Conservation (phyloP, 2,113 vertebrate species). For the Hippocampus comes region DNA sequence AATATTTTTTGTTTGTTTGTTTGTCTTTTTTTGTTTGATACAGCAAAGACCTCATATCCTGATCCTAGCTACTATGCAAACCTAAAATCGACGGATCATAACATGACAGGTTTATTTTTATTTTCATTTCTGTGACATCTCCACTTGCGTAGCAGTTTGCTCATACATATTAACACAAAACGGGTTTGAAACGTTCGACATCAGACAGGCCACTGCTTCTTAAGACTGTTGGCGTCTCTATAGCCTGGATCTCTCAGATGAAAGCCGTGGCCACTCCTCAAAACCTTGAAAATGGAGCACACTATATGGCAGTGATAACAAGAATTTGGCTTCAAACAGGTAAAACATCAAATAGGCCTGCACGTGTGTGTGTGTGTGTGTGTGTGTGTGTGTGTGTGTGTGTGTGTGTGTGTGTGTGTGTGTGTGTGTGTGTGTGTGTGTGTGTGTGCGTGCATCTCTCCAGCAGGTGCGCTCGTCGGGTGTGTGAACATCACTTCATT, state of each 20-base stretch:
- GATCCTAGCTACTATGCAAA: too few relatives aligned
- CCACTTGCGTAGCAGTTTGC: conserved; percentile 35
- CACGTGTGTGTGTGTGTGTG: conserved; percentile 26
- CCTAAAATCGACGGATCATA: too few relatives aligned
- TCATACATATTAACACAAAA: conserved; percentile 62
- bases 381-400: conserved; percentile 7
- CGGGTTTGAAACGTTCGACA: conserved; percentile 65
- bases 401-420: conserved; percentile 23
- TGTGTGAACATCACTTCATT: conserved; percentile 29
- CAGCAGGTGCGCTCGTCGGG: neutral
- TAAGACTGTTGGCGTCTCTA: conserved; percentile 59
- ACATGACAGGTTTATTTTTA: neutral
- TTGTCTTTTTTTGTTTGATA: too few relatives aligned
- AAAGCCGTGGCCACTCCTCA: conserved; percentile 82
- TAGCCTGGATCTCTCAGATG: conserved; percentile 77
- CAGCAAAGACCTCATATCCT: too few relatives aligned
- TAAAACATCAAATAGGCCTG: conserved; percentile 84
- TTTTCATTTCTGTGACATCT: neutral
- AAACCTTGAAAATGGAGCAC: conserved; percentile 79
- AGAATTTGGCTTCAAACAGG: conserved; percentile 85
- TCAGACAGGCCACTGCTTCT: conserved; percentile 67
- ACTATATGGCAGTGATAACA: conserved; percentile 81
- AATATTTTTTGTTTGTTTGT: too few relatives aligned
- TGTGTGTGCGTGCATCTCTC: conserved; percentile 17
- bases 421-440: conserved; percentile 30